These are phyloP conservation scores for Conchocele bisecta DNA, from an alignment of 2,888 invertebrate genomes.

Conservation along the genomic window DNA sequence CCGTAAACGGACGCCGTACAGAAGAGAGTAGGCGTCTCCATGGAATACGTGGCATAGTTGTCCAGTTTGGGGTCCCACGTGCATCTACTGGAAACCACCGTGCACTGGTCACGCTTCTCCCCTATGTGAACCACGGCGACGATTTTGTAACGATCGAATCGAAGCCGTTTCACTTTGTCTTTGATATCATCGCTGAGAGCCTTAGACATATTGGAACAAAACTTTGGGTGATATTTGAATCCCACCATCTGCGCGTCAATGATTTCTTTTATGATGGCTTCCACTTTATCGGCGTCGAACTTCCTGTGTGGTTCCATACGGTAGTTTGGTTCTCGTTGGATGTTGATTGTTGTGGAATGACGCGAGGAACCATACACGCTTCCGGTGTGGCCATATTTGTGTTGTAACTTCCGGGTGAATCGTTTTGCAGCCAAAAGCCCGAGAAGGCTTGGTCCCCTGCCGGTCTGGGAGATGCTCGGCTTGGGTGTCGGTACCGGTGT, in stretches of 20 bases:
- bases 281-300: conserved; percentile 58
- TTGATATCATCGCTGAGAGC: conserved; percentile 68
- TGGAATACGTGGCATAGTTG: conserved; percentile 60
- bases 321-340: conserved; percentile 66
- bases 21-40: conserved; percentile 59
- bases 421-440: conserved; percentile 57
- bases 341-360: conserved; percentile 33
- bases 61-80: conserved; percentile 67
- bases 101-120: conserved; percentile 65
- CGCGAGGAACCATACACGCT: conserved; percentile 53
- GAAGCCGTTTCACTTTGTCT: conserved; percentile 62
- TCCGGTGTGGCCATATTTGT: conserved; percentile 45
- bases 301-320: conserved; percentile 65
- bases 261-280: conserved; percentile 51
- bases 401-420: conserved; percentile 44
- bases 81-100: conserved; percentile 64
- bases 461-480: conserved; percentile 29
- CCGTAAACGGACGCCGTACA: conserved; percentile 70
- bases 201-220: conserved; percentile 63
- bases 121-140: conserved; percentile 65
- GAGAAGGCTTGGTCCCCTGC: conserved; percentile 52
- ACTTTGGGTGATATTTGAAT: conserved; percentile 62
- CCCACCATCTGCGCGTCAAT: conserved; percentile 58
- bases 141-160: conserved; percentile 70
- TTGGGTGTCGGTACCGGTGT: conserved; percentile 6